Evolutionary conservation across 2,113 vertebrate genomes (phyloP).

Genomic region (Patagioenas fasciata): DNA sequence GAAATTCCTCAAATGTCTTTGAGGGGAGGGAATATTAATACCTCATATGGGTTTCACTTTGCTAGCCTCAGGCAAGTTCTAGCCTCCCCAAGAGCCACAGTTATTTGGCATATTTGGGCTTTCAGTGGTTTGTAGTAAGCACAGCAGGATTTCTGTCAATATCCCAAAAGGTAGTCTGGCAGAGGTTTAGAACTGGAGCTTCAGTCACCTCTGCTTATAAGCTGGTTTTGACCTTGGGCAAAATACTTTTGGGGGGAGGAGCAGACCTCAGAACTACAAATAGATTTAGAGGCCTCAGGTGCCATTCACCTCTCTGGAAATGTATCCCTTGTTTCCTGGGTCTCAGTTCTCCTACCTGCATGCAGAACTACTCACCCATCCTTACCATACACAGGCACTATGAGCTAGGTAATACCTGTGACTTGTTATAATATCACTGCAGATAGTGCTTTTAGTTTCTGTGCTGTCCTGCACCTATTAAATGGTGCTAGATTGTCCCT

Average conservation of each 20-base stretch:
- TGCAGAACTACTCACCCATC: fast-evolving
- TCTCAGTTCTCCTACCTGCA: not conserved
- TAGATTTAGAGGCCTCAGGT: not conserved
- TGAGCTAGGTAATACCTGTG: not conserved
- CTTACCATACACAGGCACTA: not conserved
- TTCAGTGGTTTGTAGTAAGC: not conserved
- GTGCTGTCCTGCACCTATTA: not conserved
- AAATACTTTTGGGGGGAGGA: not conserved
- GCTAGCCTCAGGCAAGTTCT: not conserved
- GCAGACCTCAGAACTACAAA: not conserved
- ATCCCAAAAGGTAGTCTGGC: not conserved
- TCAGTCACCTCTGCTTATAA: not conserved
- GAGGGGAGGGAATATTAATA: not conserved
- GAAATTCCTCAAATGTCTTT: constrained; percentile 21
- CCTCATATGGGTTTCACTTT: not conserved
- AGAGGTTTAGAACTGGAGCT: not conserved
- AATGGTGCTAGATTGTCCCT: not conserved
- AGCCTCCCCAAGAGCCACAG: not conserved
- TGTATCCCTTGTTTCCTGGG: not conserved
- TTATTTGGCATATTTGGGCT: not conserved
- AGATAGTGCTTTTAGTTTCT: not conserved
- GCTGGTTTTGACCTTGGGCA: not conserved
- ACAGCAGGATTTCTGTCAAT: not conserved
- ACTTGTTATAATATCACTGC: not conserved
- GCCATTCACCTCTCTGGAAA: not conserved